Percentiles rank a stretch among this genome's conserved stretches.
These are phyloP conservation scores for Prionace glauca DNA, from an alignment of 2,797 vertebrate genomes.

Conservation along the genomic window DNA sequence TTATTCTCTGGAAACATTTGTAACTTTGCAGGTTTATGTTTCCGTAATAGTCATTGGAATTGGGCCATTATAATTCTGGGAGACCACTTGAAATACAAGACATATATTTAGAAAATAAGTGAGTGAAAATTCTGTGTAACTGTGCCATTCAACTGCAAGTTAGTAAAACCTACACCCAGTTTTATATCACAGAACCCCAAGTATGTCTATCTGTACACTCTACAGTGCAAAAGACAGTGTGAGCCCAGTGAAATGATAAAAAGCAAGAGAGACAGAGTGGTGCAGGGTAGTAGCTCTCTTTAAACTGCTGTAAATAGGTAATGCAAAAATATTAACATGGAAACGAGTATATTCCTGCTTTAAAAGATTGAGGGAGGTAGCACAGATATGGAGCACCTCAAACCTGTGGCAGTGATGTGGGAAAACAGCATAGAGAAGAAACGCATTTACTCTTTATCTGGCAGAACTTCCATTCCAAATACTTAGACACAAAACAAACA, in stretches of 20 bases:
- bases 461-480: background rate
- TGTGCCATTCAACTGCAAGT: background rate
- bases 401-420: background rate
- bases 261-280: background rate
- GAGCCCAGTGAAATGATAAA: background rate
- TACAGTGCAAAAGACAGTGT: background rate
- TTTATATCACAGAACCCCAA: no score
- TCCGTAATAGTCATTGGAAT: background rate
- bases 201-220: background rate
- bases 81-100: background rate
- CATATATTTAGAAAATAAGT: background rate
- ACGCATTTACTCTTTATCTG: background rate
- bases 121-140: background rate
- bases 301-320: no score
- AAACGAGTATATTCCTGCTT: background rate
- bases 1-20: background rate
- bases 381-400: background rate
- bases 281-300: background rate
- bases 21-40: background rate
- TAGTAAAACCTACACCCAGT: no score
- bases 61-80: background rate
- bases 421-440: background rate
- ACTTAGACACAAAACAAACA: background rate
- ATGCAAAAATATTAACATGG: background rate
- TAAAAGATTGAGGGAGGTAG: background rate